A percentile compares a stretch with the other conserved stretches of the same genome.
phyloP scores from a whole-genome alignment of 2,888 invertebrate species.

The Caenorhabditis sp. region DNA sequence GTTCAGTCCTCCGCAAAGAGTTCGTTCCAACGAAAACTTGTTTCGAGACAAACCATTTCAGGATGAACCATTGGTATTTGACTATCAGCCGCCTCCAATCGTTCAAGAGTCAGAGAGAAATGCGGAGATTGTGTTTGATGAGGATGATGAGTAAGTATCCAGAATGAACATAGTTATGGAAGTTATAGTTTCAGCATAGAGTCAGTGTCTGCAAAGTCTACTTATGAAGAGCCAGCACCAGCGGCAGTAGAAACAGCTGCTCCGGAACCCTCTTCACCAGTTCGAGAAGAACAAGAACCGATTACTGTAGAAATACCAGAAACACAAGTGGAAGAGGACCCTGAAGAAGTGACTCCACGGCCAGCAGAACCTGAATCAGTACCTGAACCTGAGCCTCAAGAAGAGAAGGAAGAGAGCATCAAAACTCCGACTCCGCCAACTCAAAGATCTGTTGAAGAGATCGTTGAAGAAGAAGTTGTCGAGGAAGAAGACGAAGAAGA shows the following conservation, averaged over 20 bases:
- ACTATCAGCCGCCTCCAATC: slow-evolving; percentile 12
- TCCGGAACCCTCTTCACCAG: slow-evolving; percentile 4
- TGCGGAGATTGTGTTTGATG: slow-evolving; percentile 34
- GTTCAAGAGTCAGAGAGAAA: slow-evolving; percentile 27
- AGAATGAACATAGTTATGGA: too few species aligned
- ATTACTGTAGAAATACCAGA: background rate
- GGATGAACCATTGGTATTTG: slow-evolving; percentile 16
- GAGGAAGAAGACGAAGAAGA: slow-evolving; percentile 9
- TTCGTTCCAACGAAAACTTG: background rate
- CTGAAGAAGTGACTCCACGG: slow-evolving; percentile 13
- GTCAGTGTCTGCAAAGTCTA: slow-evolving; percentile 54
- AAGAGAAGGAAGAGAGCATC: slow-evolving; percentile 12
- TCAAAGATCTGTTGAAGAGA: slow-evolving; percentile 27
- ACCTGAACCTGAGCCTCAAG: background rate
- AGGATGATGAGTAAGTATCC: slow-evolving; percentile 44
- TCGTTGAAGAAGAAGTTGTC: slow-evolving; percentile 7
- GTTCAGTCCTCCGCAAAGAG: slow-evolving; percentile 34
- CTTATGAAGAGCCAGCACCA: slow-evolving; percentile 24
- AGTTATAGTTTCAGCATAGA: slow-evolving; percentile 52
- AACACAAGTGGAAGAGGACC: background rate
- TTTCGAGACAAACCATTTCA: too few species aligned
- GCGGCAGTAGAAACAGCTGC: background rate
- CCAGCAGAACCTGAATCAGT: background rate
- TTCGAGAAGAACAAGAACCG: background rate
- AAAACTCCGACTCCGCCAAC: slow-evolving; percentile 36